Evolutionary conservation across 2,797 vertebrate genomes (phyloP).

Genomic region (Myotis myotis): DNA sequence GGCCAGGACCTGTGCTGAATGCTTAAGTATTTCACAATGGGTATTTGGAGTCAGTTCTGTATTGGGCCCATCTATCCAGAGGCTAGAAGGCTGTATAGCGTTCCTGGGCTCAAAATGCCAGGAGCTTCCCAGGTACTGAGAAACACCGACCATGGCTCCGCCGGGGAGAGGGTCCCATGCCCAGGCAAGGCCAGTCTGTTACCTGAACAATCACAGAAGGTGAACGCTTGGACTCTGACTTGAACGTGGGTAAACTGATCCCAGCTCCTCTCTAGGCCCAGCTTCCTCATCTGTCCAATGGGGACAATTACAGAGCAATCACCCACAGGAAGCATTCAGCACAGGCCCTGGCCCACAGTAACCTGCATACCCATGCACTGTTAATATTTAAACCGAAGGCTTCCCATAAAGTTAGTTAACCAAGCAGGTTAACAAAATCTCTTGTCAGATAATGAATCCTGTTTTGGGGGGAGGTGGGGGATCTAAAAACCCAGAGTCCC

Average conservation of each 20-base stretch:
- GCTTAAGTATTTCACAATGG: background rate
- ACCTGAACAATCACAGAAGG: background rate
- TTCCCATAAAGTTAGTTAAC: background rate
- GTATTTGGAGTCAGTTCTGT: background rate
- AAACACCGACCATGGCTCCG: background rate
- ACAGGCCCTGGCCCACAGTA: no score
- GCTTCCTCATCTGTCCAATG: background rate
- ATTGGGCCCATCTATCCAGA: background rate
- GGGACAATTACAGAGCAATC: background rate
- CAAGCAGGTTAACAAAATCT: background rate
- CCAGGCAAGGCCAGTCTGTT: background rate
- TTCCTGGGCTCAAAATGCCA: background rate
- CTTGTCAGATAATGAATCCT: background rate
- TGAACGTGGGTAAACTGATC: background rate
- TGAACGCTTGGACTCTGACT: background rate
- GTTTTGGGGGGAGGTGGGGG: no score
- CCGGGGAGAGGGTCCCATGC: background rate
- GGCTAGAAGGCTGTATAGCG: background rate
- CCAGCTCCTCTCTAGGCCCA: background rate
- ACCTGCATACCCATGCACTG: background rate
- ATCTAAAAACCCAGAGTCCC: background rate
- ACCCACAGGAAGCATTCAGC: background rate
- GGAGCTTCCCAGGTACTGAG: background rate
- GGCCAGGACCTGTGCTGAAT: background rate
- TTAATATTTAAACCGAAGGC: background rate